Base-by-base conservation (phyloP, 2,113 vertebrate genomes). In the Microcebus ravelobensis region DNA sequence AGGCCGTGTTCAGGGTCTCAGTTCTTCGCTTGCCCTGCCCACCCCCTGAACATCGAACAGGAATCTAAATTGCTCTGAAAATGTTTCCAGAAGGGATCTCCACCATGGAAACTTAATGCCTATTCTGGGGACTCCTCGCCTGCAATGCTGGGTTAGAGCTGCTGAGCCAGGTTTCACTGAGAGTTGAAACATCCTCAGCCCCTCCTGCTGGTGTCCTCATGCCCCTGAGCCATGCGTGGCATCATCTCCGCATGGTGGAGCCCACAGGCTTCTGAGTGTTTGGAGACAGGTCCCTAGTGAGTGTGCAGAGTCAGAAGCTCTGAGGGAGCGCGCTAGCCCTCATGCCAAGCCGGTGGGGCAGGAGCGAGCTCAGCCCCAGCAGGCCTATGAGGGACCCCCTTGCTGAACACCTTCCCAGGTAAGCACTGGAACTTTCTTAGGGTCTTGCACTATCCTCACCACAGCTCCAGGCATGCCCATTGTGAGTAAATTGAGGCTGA, bases 281-380 rank as follows among this genome's bases (percentile, higher is more conserved):
- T 7, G 42, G 23, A 83, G n/a, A 9, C 45, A 73, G 39, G 25
- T 9, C 29, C 48, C 77, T 23, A 6, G 31, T 6, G 57, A 25
- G n/a, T 13, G 4, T 6, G 0, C 25, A 34, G 73, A 8, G 2
- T 45, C 57, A 29, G 81, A 83, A 42, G 0, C 11, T 55, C 18
- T 1, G 1, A n/a, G 48, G 5, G 8, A n/a, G 8, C 59, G 15
- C 34, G 0, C 23, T 50, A 3, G 17, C 3, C 63, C 29, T 0
- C 10, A 3, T 15, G 8, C 8, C 39, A 5, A 7, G 0, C 57
- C 13, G 1, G 25, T 11, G 0, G 21, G 2, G 6, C 4, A 0
- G 36, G 7, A 2, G 21, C 0, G 2, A 4, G 5, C n/a, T 17
- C 7, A 14, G 34, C 45, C 76, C 52, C 6, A 0, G 17, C 4